Base-by-base conservation (phyloP, 2,113 vertebrate species). In the Nannospalax galili region DNA sequence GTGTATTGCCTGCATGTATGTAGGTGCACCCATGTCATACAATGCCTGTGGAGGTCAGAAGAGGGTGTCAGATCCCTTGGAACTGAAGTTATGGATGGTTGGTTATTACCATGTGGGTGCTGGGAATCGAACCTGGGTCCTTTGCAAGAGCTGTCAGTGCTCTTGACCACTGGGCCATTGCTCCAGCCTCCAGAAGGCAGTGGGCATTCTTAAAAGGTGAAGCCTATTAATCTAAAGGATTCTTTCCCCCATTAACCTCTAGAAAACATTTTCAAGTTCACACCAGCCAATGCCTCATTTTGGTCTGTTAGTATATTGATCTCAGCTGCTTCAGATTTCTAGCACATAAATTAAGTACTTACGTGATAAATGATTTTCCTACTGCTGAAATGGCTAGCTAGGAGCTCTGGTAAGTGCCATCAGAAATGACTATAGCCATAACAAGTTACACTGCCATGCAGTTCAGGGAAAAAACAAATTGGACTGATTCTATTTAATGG, bases 301-400 rank as follows among this genome's bases (percentile, higher is more conserved):
- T 37, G 67, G 65, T 45, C 26, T 92, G 64, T 42, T 56, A n/a
- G 19, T 37, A 7, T 17, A 67, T 0, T 84, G 28, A 24, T 62
- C 45, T 24, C 30, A 94, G 37, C 1, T 91, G 45, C 30, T 78
- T 69, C 73, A 91, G 35, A 72, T 81, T 93, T 93, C 56, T 96
- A 62, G 86, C 7, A 69, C 2, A 85, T 10, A 62, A n/a, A 72
- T 32, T 26, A 91, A 9, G 20, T 48, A 90, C 26, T 42, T 35
- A 88, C 85, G n/a, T 64, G 75, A 70, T 16, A 89, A 70, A 45
- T 75, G n/a, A 90, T 85, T 79, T 92, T 74, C 32, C 32, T 40
- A 20, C 58, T 78, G 12, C 32, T 70, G 42, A 90, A 92, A 74
- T 9, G 56, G 84, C 58, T 30, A 42, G 67, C 45, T 89, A 84